Conservation (phyloP, 2,888 invertebrate genomes). For the Xanthorhoe designata region DNA sequence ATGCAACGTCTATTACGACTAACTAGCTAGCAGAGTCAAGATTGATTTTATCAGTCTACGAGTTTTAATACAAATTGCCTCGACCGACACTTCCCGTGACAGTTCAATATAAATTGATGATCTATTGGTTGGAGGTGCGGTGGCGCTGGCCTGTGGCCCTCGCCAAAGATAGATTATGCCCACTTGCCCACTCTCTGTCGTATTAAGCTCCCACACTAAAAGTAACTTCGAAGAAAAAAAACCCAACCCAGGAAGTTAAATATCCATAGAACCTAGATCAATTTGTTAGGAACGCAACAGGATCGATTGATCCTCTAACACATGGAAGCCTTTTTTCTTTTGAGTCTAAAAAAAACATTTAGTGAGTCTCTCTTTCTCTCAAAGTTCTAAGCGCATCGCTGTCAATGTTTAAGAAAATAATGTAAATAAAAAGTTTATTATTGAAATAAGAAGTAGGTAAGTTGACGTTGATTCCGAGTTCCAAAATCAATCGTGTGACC, state of each 20-base stretch:
- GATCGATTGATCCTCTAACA: too few species aligned
- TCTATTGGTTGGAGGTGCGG: slow-evolving; percentile 55
- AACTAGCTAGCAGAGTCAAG: slow-evolving; percentile 38
- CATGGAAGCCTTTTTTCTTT: too few species aligned
- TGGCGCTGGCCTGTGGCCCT: slow-evolving; percentile 41
- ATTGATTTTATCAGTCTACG: slow-evolving; percentile 44
- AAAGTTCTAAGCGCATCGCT: too few species aligned
- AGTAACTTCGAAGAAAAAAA: neutral
- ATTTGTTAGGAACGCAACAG: neutral
- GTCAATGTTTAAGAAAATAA: too few species aligned
- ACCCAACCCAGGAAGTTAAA: neutral
- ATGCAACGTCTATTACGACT: slow-evolving; percentile 42
- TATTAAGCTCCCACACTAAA: slow-evolving; percentile 1
- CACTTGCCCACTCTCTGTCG: slow-evolving; percentile 14
- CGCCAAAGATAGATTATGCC: slow-evolving; percentile 25
- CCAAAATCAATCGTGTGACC: too few species aligned
- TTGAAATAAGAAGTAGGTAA: too few species aligned
- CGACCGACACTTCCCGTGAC: slow-evolving; percentile 64
- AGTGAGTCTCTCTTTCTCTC: too few species aligned
- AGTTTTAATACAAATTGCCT: slow-evolving; percentile 55
- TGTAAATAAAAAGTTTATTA: too few species aligned
- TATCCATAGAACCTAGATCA: too few species aligned
- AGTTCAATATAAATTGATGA: slow-evolving; percentile 67
- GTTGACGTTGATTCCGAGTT: too few species aligned
- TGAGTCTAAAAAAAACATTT: too few species aligned